Percentiles rank a stretch among this genome's conserved stretches.
These are phyloP conservation scores for Xiphophorus couchianus DNA, from an alignment of 2,113 vertebrate genomes.

Conservation along the genomic window DNA sequence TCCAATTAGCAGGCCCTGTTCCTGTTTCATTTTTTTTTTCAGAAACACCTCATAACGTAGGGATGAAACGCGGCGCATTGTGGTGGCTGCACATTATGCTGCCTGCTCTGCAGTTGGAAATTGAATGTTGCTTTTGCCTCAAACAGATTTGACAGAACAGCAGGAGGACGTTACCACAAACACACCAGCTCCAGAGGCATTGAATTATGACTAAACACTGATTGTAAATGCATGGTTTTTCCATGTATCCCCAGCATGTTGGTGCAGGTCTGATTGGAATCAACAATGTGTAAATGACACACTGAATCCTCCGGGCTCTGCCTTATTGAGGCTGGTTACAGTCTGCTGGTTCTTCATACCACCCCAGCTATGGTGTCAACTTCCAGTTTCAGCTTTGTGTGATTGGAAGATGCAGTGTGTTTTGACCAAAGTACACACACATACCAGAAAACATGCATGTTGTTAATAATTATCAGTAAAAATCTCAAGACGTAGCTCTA, in stretches of 20 bases:
- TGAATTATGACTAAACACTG: constrained; percentile 48
- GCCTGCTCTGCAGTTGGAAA: constrained; percentile 46
- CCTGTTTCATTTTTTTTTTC: constrained; percentile 64
- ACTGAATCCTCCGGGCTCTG: constrained; percentile 1
- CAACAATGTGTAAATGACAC: constrained; percentile 57
- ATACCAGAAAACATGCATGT: neutral
- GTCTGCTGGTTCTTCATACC: constrained; percentile 39
- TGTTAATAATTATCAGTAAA: too few relatives aligned
- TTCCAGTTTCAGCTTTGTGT: constrained; percentile 22
- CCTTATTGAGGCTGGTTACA: constrained; percentile 46
- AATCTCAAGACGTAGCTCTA: too few relatives aligned
- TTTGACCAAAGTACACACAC: neutral
- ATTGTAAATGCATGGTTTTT: constrained; percentile 46
- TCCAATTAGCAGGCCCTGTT: constrained; percentile 73
- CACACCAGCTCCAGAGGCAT: constrained; percentile 36
- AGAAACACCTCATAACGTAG: constrained; percentile 66
- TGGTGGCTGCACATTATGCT: constrained; percentile 34
- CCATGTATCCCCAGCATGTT: constrained; percentile 47
- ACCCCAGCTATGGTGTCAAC: neutral
- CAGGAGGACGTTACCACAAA: constrained; percentile 35
- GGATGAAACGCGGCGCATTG: constrained; percentile 59
- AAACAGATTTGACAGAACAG: constrained; percentile 51
- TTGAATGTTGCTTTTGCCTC: constrained; percentile 44
- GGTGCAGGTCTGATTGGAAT: constrained; percentile 57
- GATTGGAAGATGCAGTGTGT: constrained; percentile 13